Percentiles rank a stretch among this genome's conserved stretches.
Evolutionary conservation across 1,140 invertebrate genomes (phyloP).

Genomic region (Coelopa frigida): DNA sequence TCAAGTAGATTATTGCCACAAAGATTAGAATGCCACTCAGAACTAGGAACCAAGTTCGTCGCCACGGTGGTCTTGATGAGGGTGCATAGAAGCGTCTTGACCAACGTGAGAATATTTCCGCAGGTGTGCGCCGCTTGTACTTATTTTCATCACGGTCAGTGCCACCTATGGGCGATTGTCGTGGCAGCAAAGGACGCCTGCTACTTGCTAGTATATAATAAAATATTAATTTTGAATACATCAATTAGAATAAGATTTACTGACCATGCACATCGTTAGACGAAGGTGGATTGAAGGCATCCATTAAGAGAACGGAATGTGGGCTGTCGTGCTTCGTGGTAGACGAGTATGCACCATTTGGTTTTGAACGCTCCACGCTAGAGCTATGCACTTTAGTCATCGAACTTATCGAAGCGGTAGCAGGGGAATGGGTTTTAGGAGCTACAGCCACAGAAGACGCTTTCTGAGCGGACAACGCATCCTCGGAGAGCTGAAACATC

Average conservation of each 20-base stretch:
- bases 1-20: constrained; percentile 36
- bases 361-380: constrained; percentile 27
- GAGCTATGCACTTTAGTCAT: constrained; percentile 40
- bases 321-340: constrained; percentile 24
- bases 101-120: constrained; percentile 42
- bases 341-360: constrained; percentile 20
- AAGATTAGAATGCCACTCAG: constrained; percentile 34
- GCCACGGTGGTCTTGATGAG: constrained; percentile 42
- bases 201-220: constrained; percentile 27
- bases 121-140: constrained; percentile 39
- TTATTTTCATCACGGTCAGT: constrained; percentile 43
- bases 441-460: constrained; percentile 1
- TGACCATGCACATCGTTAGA: constrained; percentile 32
- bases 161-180: constrained; percentile 39
- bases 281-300: constrained; percentile 40
- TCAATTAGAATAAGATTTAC: constrained; percentile 7
- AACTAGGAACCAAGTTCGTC: constrained; percentile 41
- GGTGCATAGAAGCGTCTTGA: constrained; percentile 42
- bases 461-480: constrained; percentile 25
- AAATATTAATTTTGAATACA: background rate
- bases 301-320: constrained; percentile 44
- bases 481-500: constrained; percentile 26
- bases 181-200: constrained; percentile 32
- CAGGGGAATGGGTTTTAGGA: constrained; percentile 17
- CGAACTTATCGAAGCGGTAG: constrained; percentile 21